Evolutionary conservation across 2,888 invertebrate genomes (phyloP), one percentile per base, ranked within the genome.

Genomic region (Blastobasis adustella): DNA sequence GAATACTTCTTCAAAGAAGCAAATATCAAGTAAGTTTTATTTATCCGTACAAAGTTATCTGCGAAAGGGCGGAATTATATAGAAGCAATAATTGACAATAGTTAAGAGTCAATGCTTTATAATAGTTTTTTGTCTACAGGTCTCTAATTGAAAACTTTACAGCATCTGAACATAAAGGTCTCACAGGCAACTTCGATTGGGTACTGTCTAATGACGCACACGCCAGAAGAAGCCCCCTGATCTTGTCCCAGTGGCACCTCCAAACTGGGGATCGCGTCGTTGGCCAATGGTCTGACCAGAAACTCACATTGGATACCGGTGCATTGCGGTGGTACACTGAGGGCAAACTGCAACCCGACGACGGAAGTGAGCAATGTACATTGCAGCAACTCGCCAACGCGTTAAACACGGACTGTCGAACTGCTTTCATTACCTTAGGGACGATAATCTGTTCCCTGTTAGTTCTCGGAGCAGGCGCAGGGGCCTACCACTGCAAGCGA

Each of bases 281-380:
- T 81, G 92, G 71, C 91, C 93, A 93, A 92, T 92, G 39, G 91
- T 93, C 93, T 6, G 93, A 92, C 73, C 92, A 93, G 0, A 94
- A 94, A 94, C 95, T 96, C 63, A 77, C 93, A 38, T 93, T 95
- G 0, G 82, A 90, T 4, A 94, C 93, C 92, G 79, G 92, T 0
- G 84, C 89, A 37, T 82, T 48, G 79, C 91, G 57, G 9, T 96
- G 96, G 96, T 79, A 91, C 46, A 92, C 92, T 0, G 61, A 78
- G 0, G 89, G 90, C 63, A 90, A 91, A 2, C 69, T 69, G 40
- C 76, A 71, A 53, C 96, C 96, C 0, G 90, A 90, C 54, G 95
- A 95, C 73, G 95, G 95, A 38, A 85, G 89, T 8, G 88, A 89
- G 39, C 87, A 82, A 42, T 97, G 97, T 73, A 87, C 91, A 7